Evolutionary conservation across 1,140 invertebrate genomes (phyloP), one percentile per base, ranked within the genome.

Genomic region (Ridgeia piscesae): DNA sequence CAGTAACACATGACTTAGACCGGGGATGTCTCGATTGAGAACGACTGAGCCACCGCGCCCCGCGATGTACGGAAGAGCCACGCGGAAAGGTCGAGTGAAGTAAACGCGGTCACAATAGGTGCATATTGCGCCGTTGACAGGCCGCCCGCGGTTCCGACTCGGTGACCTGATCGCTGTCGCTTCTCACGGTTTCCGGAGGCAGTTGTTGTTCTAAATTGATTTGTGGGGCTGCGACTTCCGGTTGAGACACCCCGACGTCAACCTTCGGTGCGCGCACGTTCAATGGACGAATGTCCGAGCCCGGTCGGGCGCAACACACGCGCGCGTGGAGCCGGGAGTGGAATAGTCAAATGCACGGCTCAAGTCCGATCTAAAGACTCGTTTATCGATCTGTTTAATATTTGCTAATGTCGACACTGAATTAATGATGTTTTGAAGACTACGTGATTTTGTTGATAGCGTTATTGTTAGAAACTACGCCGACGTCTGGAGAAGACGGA

Each of bases 141-240:
- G 17, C 27, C 58, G 27, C 58, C 58, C 58, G 17, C 58, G 58
- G 58, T 77, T 77, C 58, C 58, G 58, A 77, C 58, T 77, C 58
- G 27, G 2, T 31, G 58, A 77, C 58, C 58, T 77, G 6, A 77
- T 31, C 58, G 58, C 58, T 21, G 58, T 21, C 11, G 58, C 58
- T 77, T 77, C 58, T 21, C 58, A 77, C 58, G 58, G 27, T 77
- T 77, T 77, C 58, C 58, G 58, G 58, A 17, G 58, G 27, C 58
- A 77, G 58, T 77, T 77, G 58, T 77, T 77, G 58, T 77, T 21
- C 58, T 77, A 77, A 77, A 77, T 77, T 77, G 58, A 77, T 77
- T 77, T 77, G 58, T 31, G 14, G 17, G 58, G 2, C 58, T 31
- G 27, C 58, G 58, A 31, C 58, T 77, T 77, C 58, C 58, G 58